Base-by-base conservation (phyloP, 2,888 invertebrate genomes). In the Cetonia aurata region DNA sequence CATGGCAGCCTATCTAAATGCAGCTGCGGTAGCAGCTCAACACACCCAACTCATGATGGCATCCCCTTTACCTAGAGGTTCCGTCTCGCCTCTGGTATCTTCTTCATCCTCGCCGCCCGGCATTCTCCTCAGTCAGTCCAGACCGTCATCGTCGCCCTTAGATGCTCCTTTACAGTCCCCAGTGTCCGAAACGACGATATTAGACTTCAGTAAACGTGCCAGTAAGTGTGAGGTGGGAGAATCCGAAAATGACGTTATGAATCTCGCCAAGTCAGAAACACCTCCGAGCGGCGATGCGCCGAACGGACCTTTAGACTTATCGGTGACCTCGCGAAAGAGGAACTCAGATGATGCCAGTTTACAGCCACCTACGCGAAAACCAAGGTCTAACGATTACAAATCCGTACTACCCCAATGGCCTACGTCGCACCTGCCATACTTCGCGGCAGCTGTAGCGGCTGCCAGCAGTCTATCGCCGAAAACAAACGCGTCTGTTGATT, bases 1-100 rank as follows among this genome's bases (percentile, higher is more conserved):
- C 1, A 93, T 94, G 87, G 93, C 93, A 25, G 94, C 93, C 6
- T 93, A 93, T 82, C 87, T 93, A 69, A 91, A 91, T 71, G 92
- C 92, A 3, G 91, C 91, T 4, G 90, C 90, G 1, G 84, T 83
- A 19, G 91, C 91, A 1, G 88, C 87, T 31, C 91, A 91, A 69
- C 90, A 90, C 77, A 93, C 93, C 77, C 89, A 93, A 70, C 84
- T 91, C 60, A 88, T 94, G 74, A 89, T 94, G 82, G 91, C 92
- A 1, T 88, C 88, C 52, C 89, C 88, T 8, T 81, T 87, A 66
- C 88, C 87, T 48, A 79, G 83, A 13, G 79, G 81, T 33, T 84
- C 80, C 75, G 93, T 94, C 73, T 93, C 93, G 41, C 86, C 93
- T 69, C 91, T 89, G 25, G 88, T 90, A 6, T 88, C 93, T 37